These are phyloP conservation scores for Lordiphosa clarofinis DNA, from an alignment of 1,140 invertebrate species.

Conservation along the genomic window DNA sequence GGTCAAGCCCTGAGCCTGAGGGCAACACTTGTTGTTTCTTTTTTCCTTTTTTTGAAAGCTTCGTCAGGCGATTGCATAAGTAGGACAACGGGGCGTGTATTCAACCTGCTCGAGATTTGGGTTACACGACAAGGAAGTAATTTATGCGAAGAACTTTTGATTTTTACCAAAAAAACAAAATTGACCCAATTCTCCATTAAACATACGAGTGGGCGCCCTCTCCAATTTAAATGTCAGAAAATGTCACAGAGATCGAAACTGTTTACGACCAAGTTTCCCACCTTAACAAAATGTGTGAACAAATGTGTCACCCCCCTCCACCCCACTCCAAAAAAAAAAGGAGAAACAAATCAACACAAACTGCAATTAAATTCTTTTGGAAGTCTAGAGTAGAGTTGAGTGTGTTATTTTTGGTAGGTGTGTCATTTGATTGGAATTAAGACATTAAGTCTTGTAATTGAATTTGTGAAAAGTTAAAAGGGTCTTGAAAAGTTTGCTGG, in stretches of 20 bases:
- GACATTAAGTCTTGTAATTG: too few relatives aligned
- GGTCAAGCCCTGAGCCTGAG: constrained; percentile 33
- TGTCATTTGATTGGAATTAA: too few relatives aligned
- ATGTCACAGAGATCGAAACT: constrained; percentile 44
- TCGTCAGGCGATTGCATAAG: constrained; percentile 41
- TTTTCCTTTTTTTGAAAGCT: constrained; percentile 31
- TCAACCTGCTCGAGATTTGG: constrained; percentile 32
- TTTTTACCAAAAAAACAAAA: constrained; percentile 12
- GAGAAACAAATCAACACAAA: constrained; percentile 1
- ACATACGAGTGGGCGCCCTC: constrained; percentile 24
- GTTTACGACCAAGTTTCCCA: constrained; percentile 8
- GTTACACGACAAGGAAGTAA: constrained; percentile 28
- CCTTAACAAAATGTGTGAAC: constrained; percentile 15
- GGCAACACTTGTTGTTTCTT: constrained; percentile 28
- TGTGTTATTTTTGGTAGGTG: background rate
- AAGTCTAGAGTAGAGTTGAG: constrained; percentile 5
- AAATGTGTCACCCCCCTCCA: constrained; percentile 14
- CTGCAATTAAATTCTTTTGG: constrained; percentile 12
- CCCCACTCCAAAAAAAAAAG: background rate
- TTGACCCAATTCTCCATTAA: constrained; percentile 13
- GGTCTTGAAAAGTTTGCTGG: too few relatives aligned
- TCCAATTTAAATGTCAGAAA: constrained; percentile 50
- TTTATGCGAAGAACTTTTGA: constrained; percentile 49
- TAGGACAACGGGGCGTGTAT: constrained; percentile 40
- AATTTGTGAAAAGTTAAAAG: too few relatives aligned